Evolutionary conservation across 2,113 vertebrate genomes (phyloP).

Genomic region (Promerops cafer): DNA sequence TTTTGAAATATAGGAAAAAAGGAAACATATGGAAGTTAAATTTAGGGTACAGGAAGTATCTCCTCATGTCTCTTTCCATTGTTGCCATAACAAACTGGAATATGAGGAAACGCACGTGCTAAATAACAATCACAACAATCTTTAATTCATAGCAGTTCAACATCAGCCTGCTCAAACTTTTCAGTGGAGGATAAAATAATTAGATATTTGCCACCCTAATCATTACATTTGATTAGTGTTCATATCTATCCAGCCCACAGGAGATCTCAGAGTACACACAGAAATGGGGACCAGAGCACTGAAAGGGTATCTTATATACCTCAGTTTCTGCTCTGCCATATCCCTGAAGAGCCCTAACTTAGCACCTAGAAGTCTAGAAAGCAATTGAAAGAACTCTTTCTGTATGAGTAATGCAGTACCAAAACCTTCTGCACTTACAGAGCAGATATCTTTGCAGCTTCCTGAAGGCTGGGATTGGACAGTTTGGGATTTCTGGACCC

Average conservation of each 20-base stretch:
- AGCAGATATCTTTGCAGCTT: background rate
- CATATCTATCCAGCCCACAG: background rate
- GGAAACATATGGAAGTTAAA: background rate
- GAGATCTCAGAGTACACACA: background rate
- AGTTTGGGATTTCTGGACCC: background rate
- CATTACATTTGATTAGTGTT: background rate
- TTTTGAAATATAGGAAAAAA: background rate
- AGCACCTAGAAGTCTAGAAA: background rate
- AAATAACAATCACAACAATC: background rate
- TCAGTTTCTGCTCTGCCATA: background rate
- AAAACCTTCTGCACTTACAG: background rate
- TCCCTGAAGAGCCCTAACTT: background rate
- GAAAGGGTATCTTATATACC: fast-evolving
- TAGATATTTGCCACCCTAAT: background rate
- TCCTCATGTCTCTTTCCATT: background rate
- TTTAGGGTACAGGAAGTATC: background rate
- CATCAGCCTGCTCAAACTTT: background rate
- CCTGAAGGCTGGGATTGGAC: background rate
- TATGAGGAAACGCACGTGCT: background rate
- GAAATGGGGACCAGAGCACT: background rate
- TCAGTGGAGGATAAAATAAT: background rate
- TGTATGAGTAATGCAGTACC: background rate
- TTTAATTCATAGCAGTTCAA: background rate
- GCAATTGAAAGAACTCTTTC: background rate
- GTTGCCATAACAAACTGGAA: background rate